Evolutionary conservation across 2,797 vertebrate species (phyloP).

Genomic region (Oreonectes daqikongensis): DNA sequence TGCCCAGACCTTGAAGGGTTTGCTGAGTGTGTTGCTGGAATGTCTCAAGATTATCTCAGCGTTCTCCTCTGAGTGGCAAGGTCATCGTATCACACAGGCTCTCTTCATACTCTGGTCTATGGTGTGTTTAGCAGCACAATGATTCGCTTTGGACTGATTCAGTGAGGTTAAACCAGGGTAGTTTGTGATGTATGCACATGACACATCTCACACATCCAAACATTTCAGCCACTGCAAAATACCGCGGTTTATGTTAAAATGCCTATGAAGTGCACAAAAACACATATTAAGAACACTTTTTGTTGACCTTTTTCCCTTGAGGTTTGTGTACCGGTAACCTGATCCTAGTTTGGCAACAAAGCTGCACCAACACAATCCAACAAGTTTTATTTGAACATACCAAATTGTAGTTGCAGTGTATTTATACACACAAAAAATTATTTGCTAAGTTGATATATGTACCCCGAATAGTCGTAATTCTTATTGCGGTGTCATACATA

Average conservation of each 20-base stretch:
- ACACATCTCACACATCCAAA: conserved; percentile 16
- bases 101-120: conserved; percentile 16
- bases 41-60: conserved; percentile 17
- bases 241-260: conserved; percentile 9
- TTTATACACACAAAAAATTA: not conserved
- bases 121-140: conserved; percentile 17
- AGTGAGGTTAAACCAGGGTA: conserved; percentile 19
- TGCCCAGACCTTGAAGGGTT: not conserved
- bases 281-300: conserved; percentile 8
- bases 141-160: conserved; percentile 18
- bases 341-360: conserved; percentile 56
- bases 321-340: conserved; percentile 60
- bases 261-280: conserved; percentile 22
- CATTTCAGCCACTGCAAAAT: conserved; percentile 6
- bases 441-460: not conserved
- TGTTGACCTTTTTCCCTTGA: conserved; percentile 51
- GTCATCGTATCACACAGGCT: conserved; percentile 24
- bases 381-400: conserved; percentile 29
- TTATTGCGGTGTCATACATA: not conserved
- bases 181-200: not conserved
- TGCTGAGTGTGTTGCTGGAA: conserved; percentile 27
- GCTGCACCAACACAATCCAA: conserved; percentile 31
- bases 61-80: conserved; percentile 21
- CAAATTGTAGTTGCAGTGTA: not conserved
- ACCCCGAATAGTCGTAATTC: not conserved